Base-by-base conservation (phyloP, 2,888 invertebrate genomes). In the Mesodorylaimus sp. region DNA sequence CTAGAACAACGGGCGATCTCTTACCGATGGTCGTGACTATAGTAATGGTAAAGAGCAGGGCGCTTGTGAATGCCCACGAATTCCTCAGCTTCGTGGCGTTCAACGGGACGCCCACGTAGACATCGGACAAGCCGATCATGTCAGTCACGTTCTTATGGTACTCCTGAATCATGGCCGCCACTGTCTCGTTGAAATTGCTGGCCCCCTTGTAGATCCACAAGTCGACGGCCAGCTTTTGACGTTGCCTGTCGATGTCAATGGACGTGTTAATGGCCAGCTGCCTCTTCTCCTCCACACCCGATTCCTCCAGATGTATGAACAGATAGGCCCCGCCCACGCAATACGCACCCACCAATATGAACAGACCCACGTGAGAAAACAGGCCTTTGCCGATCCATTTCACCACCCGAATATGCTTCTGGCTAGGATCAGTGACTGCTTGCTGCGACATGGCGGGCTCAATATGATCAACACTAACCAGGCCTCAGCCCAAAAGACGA, bases 331-430 rank as follows among this genome's bases (percentile, higher is more conserved):
- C 69, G 1, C 65, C 66, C 1, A 68, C 61, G 47, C 63, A 60
- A 58, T 68, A 68, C 13, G 61, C 55, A 1, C 63, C 56, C 2
- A 67, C 65, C 62, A 67, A 61, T 26, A 58, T 58, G 49, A 63
- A 64, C 3, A 68, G 59, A 1, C 67, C 68, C 26, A 68, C 57
- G 50, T 68, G 66, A 1, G 68, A 67, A 55, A 68, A 66, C 51
- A 66, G 54, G 53, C 67, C 66, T 58, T 65, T 65, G 55, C 61
- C 56, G 19, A n/a, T 19, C 21, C 41, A 23, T 45, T 29, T 45
- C 23, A 24, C 24, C 7, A 21, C 19, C 5, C 19, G 5, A 24
- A 24, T 45, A n/a, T 39, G 13, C 41, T 39, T 39, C 41, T 39
- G 41, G 13, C 5, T 10, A 13, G 41, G n/a, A 39, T 39, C 41